Evolutionary conservation across 2,888 invertebrate genomes (phyloP), one percentile per base, ranked within the genome.

Genomic region (Sturmia bella): DNA sequence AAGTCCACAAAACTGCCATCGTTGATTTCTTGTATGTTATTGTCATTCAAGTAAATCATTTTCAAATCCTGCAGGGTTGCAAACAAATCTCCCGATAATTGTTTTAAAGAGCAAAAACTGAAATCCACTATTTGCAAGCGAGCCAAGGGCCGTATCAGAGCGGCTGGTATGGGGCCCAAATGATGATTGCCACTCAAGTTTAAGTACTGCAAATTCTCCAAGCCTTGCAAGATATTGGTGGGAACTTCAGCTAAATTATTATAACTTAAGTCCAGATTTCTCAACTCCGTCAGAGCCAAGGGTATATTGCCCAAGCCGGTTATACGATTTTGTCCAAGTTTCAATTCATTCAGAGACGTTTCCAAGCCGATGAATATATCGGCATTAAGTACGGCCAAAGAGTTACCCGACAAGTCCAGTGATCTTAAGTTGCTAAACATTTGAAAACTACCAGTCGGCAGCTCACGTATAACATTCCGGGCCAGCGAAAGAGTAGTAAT

Each of bases 381-480:
- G 0, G 94, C 93, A 78, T 94, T 93, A 64, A 96, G 92, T 15
- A 93, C 92, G 19, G 94, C 94, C 64, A 96, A 90, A 76, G 96
- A 93, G 88, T 97, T 97, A 27, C 96, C 95, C 24, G 95, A 95
- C 39, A 97, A 91, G 88, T 97, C 96, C 83, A 97, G 92, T 84
- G 93, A 93, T 80, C 89, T 87, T 59, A 97, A 91, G 83, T 93
- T 93, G 88, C 94, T 94, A 88, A 96, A 96, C 89, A 95, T 94
- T 86, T 94, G 94, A 88, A 97, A 97, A 1, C 96, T 95, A 24
- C 94, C 94, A 0, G 94, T 89, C 0, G 97, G 97, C 76, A 98
- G 92, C 91, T 97, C 97, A 63, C 97, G 93, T 43, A 98, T 96
- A 2, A 97, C 94, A 90, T 98, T 98, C 83, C 96, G 93, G 0